Evolutionary conservation across 2,888 invertebrate species (phyloP), one percentile per base, ranked within the genome.

Genomic region (Synergus umbraculus): DNA sequence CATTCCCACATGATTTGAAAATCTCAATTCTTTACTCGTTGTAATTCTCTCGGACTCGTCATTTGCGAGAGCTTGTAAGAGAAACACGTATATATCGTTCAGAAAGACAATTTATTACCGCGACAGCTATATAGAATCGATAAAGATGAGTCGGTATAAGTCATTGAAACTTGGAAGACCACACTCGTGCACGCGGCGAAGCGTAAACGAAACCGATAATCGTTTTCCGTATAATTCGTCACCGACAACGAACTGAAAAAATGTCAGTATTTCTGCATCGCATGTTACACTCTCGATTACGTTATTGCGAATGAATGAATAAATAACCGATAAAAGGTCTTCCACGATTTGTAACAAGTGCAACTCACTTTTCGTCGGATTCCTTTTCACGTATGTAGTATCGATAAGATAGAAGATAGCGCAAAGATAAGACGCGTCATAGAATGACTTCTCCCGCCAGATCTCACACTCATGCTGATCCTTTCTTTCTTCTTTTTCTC

Each of bases 301-400:
- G n/a, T 54, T n/a, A 22, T 12, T 29, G 22, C 22, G 12, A 60
- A 60, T 22, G 22, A 29, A 29, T 3, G 29, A 29, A 29, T 29
- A 29, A 10, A 60, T 12, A 60, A 22, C 12, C 18, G 12, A 60
- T 60, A 60, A 29, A 60, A 29, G 60, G 22, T 22, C 60, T 60
- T 60, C 60, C 22, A 60, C 60, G 60, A 66, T 66, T 66, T 9
- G 41, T 66, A 15, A 41, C 65, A 66, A 66, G 65, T 66, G 22
- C 60, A 60, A 60, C 60, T 60, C 22, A 60, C 65, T 41, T 66
- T 66, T 13, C 29, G 8, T 29, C 15, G 64, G 37, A 64, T 29
- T 29, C 41, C 8, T 66, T 43, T 41, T 41, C 65, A n/a, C 18
- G 43, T 43, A 15, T 64, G 37, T 64, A 15, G 13, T 43, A 18